Evolutionary conservation across 2,797 vertebrate genomes (phyloP), one percentile per base, ranked within the genome.

Genomic region (Octomys mimax): DNA sequence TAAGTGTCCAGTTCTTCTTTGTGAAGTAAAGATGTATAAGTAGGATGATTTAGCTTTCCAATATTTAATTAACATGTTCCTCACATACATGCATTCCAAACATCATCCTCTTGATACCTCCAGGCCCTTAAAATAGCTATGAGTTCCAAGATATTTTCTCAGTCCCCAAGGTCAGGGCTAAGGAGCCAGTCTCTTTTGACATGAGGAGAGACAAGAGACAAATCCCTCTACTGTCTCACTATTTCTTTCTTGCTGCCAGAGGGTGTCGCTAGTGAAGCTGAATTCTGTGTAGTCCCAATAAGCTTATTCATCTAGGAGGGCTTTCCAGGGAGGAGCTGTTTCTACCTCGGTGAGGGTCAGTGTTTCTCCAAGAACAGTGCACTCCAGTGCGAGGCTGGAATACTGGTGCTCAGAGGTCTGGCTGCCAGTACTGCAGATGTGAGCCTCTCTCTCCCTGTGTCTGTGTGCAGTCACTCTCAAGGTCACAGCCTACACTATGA

Each of bases 211-310:
- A 57, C 21, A 6, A 6, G 19, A 19, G 11, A 31, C 24, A 77
- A 68, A 85, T 54, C n/a, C 70, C 9, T 75, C 3, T 16, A 2
- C 54, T 39, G 28, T 80, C 42, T 89, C 62, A 31, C 2, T 42
- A 24, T 89, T 87, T 92, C 49, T 89, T 89, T 66, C 59, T 92
- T 90, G 26, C 21, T 92, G 66, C 89, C 86, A 92, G 88, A 89
- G 39, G 71, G 46, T 81, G 46, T 96, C 49, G 6, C 62, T 95
- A 84, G 57, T 46, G 49, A 91, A 78, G 54, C 52, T 89, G 57
- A 80, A 46, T 92, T 95, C 88, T 92, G 70, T 4, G 13, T 12
- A 33, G 6, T 83, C 79, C 18, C 46, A 22, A 12, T 26, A 91
- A 36, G 46, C 59, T 92, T 33, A 21, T 66, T 91, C 24, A 46